Percentiles rank a stretch among this genome's conserved stretches.
Conservation (phyloP, 2,888 invertebrate species). For the Junonia oenone region DNA sequence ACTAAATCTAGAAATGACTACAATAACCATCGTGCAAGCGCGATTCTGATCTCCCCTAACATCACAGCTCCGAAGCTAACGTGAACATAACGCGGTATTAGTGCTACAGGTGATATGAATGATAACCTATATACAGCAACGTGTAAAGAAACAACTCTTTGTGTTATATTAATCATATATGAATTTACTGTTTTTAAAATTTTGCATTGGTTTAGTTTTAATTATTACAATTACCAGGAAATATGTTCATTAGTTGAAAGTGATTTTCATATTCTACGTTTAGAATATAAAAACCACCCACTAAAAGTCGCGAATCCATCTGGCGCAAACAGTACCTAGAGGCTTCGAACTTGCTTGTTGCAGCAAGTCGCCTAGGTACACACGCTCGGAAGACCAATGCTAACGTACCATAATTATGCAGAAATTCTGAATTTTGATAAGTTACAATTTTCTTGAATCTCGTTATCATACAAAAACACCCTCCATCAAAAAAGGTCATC, state of each 20-base stretch:
- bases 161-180: constrained; percentile 11
- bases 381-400: constrained; percentile 40
- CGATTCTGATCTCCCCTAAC: constrained; percentile 34
- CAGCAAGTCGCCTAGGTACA: constrained; percentile 75
- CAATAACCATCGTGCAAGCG: constrained; percentile 27
- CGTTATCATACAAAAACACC: neutral
- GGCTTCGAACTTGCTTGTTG: constrained; percentile 69
- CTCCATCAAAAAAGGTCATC: constrained; percentile 28
- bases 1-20: constrained; percentile 56
- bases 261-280: constrained; percentile 67
- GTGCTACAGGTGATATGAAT: constrained; percentile 3
- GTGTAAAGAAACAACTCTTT: constrained; percentile 36
- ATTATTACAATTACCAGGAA: constrained; percentile 38
- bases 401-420: neutral
- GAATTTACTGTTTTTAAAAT: neutral
- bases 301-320: constrained; percentile 59
- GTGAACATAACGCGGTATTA: constrained; percentile 50
- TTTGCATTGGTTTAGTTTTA: constrained; percentile 33
- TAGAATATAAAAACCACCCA: constrained; percentile 73
- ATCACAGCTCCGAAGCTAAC: constrained; percentile 72
- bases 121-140: constrained; percentile 1
- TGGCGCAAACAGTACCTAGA: constrained; percentile 60
- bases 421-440: neutral
- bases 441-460: neutral
- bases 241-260: constrained; percentile 63